Conservation (phyloP, 2,888 invertebrate genomes). For the Campaea margaritaria region DNA sequence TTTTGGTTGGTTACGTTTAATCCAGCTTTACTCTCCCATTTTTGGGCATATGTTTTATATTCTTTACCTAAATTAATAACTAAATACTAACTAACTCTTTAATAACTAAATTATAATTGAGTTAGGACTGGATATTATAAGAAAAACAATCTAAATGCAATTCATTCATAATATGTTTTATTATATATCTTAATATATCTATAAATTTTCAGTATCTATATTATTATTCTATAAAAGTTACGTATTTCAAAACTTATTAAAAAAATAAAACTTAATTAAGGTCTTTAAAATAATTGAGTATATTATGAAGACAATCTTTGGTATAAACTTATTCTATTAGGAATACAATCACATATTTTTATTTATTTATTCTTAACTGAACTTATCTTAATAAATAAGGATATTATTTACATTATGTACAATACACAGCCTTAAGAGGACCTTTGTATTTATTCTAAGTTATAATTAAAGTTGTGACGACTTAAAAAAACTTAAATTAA, state of each 20-base stretch:
- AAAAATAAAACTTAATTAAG: neutral
- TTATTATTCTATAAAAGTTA: neutral
- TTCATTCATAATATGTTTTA: too few relatives aligned
- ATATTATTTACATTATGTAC: constrained; percentile 75
- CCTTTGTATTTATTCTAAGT: constrained; percentile 60
- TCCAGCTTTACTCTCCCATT: too few relatives aligned
- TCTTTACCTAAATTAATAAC: too few relatives aligned
- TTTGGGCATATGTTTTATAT: too few relatives aligned
- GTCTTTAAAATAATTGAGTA: neutral
- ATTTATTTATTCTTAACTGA: neutral
- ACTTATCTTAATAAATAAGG: constrained; percentile 8
- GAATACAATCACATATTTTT: constrained; percentile 10
- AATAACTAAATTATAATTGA: too few relatives aligned
- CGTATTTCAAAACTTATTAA: neutral
- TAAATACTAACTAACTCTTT: too few relatives aligned
- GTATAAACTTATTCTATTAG: constrained; percentile 11
- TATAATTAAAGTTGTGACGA: constrained; percentile 65
- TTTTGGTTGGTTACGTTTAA: too few relatives aligned
- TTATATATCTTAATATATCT: neutral
- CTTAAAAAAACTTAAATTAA: constrained; percentile 51
- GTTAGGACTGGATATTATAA: too few relatives aligned
- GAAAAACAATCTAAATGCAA: too few relatives aligned
- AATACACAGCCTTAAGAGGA: constrained; percentile 72
- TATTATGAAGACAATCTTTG: constrained; percentile 10
- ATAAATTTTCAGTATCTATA: neutral